phyloP scores from a whole-genome alignment of 1,140 invertebrate genomes.

The Vollenhovia emeryi region DNA sequence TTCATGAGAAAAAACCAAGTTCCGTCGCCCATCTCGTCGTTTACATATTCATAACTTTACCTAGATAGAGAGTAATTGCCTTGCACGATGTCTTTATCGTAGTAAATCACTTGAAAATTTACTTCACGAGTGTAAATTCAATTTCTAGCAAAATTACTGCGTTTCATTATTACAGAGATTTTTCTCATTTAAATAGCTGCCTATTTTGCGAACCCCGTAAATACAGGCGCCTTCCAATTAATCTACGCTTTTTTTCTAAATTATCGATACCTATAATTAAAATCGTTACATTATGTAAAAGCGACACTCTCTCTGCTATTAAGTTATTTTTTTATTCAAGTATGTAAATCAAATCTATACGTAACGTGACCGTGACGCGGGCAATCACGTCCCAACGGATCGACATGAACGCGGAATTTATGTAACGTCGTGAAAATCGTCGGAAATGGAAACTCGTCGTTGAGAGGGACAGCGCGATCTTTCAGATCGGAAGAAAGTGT shows the following conservation, averaged over 20 bases:
- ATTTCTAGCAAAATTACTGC: not conserved
- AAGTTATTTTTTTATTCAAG: slow-evolving; percentile 1
- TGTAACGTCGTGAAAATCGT: slow-evolving; percentile 61
- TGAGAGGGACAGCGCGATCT: not conserved
- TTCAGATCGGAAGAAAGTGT: slow-evolving; percentile 20
- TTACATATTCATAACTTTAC: slow-evolving; percentile 50
- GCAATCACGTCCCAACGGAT: slow-evolving; percentile 28
- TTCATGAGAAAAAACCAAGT: slow-evolving; percentile 29
- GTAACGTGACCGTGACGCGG: not conserved
- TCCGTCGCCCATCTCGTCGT: not conserved
- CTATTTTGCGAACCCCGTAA: not conserved
- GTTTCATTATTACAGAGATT: not conserved
- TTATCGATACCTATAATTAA: not conserved
- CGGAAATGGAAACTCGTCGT: slow-evolving; percentile 59
- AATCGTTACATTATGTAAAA: not conserved
- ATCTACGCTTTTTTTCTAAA: not conserved
- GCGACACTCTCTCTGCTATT: not conserved
- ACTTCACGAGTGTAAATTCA: not conserved
- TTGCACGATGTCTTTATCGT: not conserved
- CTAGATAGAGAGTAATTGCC: slow-evolving; percentile 21
- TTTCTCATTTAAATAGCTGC: not conserved
- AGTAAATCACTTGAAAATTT: not conserved
- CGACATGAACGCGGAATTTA: slow-evolving; percentile 57
- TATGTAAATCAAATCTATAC: slow-evolving; percentile 3
- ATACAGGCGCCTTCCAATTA: too few relatives aligned